Evolutionary conservation across 1,140 invertebrate genomes (phyloP).

Genomic region (Polypedilum pembai): DNA sequence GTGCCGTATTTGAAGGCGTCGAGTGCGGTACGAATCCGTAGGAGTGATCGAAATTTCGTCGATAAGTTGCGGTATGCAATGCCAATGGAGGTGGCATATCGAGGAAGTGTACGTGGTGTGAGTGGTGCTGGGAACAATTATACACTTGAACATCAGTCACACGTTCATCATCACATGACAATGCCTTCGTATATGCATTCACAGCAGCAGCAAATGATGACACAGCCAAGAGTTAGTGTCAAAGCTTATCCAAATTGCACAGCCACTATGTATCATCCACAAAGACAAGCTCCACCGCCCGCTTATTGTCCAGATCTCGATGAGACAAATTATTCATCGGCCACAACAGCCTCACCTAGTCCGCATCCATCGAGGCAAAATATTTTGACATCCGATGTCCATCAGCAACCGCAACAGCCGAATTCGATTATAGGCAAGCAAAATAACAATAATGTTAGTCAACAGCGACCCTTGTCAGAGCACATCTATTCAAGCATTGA

Average conservation of each 20-base stretch:
- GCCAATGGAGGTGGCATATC: conserved; percentile 56
- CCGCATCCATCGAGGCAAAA: conserved; percentile 43
- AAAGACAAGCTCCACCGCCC: conserved; percentile 43
- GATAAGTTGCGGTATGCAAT: conserved; percentile 80
- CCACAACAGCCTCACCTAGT: conserved; percentile 56
- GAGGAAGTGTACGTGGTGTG: conserved; percentile 29
- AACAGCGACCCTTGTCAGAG: conserved; percentile 62
- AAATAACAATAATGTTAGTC: background rate
- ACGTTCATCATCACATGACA: conserved; percentile 46
- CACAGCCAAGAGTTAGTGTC: conserved; percentile 43
- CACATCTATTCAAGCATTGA: conserved; percentile 83
- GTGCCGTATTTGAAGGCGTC: conserved; percentile 80
- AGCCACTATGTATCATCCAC: conserved; percentile 27
- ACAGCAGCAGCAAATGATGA: conserved; percentile 44
- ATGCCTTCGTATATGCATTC: conserved; percentile 46
- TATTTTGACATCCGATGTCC: conserved; percentile 17
- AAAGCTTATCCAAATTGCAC: background rate
- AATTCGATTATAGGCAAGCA: background rate
- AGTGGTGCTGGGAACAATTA: conserved; percentile 53
- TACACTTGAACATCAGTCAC: conserved; percentile 47
- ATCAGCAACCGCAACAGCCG: conserved; percentile 17
- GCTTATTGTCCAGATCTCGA: conserved; percentile 48
- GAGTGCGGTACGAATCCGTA: conserved; percentile 71
- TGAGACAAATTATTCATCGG: conserved; percentile 54
- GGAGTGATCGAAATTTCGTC: conserved; percentile 86